Evolutionary conservation across 1,140 invertebrate genomes (phyloP), one percentile per base, ranked within the genome.

Genomic region (Hylaeus volcanicus): DNA sequence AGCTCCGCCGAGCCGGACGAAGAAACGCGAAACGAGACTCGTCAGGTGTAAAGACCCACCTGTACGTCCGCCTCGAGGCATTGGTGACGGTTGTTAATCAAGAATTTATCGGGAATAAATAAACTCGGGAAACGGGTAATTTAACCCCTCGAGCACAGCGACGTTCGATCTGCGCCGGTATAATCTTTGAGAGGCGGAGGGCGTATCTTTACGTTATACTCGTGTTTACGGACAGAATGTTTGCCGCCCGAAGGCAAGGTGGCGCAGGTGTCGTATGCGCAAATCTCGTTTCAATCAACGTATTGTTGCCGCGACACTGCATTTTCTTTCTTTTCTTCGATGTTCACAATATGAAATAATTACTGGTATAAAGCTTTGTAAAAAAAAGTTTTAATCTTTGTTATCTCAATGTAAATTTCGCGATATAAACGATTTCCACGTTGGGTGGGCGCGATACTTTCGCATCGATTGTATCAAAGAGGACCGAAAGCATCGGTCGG

Each of bases 61-160:
- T 61, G 72, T 75, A 75, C 14, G 45, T 5, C 45, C 53, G 41
- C 60, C 69, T 26, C 12, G 15, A 48, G 37, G 76, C 76, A 43
- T 12, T 58, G 39, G 15, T 15, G n/a, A 69, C 53, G 56, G 60
- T 73, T 72, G 66, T 73, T 79, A 14, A 73, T 78, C 75, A 53
- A 61, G 66, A 78, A 78, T 78, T 78, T 78, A 78, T 78, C 66
- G 45, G 9, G 65, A 78, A 48, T 78, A 61, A 78, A 61, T 71
- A 78, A 70, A 61, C 70, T 8, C 60, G 5, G 14, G 61, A 68
- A 68, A 68, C 45, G 64, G 74, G 53, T 76, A 68, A 76, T 68
- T 66, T 48, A 43, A 15, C 64, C 15, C 63, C n/a, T 66, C 64
- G 64, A 48, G 64, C 43, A 15, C 14, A 1, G 43, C 2, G 55